Evolutionary conservation across 2,797 vertebrate genomes (phyloP).

Genomic region (Polyboroides typus): DNA sequence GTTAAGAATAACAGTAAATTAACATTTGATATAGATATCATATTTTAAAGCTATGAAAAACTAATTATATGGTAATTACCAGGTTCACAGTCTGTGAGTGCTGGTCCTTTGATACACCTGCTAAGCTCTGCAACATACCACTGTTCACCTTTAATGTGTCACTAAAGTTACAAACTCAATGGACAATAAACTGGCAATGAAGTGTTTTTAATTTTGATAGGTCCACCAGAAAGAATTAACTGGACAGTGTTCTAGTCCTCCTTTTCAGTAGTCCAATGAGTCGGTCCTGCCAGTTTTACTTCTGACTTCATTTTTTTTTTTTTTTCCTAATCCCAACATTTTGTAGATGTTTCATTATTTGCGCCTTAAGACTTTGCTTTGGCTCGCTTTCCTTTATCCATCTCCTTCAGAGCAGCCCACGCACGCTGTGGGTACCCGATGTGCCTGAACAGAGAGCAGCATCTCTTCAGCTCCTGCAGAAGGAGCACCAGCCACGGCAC

Average conservation of each 20-base stretch:
- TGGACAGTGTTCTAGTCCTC: neutral
- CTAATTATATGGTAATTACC: neutral
- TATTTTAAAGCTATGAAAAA: neutral
- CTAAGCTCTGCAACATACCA: neutral
- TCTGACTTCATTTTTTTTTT: neutral
- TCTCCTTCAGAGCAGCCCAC: neutral
- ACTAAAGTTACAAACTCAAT: neutral
- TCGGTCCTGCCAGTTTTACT: neutral
- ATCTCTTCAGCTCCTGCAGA: neutral
- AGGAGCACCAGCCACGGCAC: neutral
- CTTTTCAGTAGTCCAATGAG: neutral
- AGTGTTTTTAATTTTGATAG: neutral
- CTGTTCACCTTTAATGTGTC: neutral
- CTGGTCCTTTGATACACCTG: neutral
- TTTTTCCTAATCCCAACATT: neutral
- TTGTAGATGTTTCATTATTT: neutral
- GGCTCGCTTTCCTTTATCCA: neutral
- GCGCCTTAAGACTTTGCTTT: neutral
- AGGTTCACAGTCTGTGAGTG: neutral
- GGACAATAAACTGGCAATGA: neutral
- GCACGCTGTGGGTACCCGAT: rapidly evolving
- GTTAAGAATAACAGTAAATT: neutral
- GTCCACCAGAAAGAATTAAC: neutral
- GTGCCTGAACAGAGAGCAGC: too few species aligned
- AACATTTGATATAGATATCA: neutral